A percentile compares a stretch with the other conserved stretches of the same genome.
phyloP scores from a whole-genome alignment of 2,797 vertebrate genomes.

The Columba guinea region DNA sequence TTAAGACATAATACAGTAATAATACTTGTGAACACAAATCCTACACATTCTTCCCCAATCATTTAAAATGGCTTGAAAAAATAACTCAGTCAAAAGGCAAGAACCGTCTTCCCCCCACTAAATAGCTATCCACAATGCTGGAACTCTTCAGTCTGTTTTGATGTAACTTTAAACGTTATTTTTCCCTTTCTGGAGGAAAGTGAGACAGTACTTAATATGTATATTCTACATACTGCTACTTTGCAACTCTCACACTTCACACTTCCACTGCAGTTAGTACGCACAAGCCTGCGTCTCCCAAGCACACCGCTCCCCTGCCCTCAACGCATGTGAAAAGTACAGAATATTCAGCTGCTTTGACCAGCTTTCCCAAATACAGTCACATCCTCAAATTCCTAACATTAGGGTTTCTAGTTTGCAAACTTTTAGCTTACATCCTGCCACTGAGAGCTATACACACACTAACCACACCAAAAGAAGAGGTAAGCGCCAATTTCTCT shows the following conservation, averaged over 20 bases:
- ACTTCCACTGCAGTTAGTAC: not conserved
- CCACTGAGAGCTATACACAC: not conserved
- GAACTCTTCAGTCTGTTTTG: not conserved
- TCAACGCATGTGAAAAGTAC: not conserved
- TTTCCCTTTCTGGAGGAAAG: not conserved
- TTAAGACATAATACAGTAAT: not conserved
- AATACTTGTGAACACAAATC: not conserved
- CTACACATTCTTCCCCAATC: not conserved
- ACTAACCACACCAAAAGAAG: not conserved
- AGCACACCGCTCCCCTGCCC: not conserved
- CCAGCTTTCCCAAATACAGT: not conserved
- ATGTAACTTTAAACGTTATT: not conserved
- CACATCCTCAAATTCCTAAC: not conserved
- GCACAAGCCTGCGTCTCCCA: not conserved
- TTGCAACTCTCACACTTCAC: not conserved
- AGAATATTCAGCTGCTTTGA: not conserved
- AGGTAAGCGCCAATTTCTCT: not conserved
- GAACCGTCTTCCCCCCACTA: rapidly evolving
- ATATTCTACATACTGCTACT: not conserved
- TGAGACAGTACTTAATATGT: not conserved
- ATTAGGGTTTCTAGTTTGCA: not conserved
- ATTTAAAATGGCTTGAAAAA: not conserved
- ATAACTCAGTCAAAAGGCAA: not conserved
- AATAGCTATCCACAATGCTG: not conserved
- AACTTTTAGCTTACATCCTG: not conserved